Percentiles rank a stretch among this genome's conserved stretches.
These are phyloP conservation scores for Diadema setosum DNA, from an alignment of 35 echinoderm and acorn worm genomes.

Conservation along the genomic window DNA sequence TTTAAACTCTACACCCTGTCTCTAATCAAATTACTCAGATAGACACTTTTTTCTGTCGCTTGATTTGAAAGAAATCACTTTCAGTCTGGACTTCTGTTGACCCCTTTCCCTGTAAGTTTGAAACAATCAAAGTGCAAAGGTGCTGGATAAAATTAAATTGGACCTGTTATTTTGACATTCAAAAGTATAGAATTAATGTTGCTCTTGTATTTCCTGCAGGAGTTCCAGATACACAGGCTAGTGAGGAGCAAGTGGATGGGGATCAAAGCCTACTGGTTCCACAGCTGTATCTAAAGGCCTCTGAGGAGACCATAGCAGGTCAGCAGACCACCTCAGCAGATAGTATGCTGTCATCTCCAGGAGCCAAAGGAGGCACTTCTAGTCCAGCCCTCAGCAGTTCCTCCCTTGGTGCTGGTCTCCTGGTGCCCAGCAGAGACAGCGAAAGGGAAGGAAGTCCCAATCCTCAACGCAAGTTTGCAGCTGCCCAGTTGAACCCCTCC, in stretches of 20 bases:
- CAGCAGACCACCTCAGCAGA: background rate
- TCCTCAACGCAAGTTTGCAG: background rate
- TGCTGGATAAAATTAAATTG: too few relatives aligned
- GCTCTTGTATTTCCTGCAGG: too few relatives aligned
- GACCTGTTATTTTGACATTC: too few relatives aligned
- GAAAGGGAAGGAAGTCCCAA: slow-evolving; percentile 5
- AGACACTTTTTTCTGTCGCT: too few relatives aligned
- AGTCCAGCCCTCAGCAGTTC: background rate
- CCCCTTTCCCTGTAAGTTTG: too few relatives aligned
- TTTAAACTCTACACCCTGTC: too few relatives aligned
- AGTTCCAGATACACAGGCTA: too few relatives aligned
- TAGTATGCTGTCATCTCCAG: background rate
- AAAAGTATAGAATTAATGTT: too few relatives aligned
- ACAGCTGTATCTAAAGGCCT: background rate
- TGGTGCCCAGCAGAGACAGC: background rate
- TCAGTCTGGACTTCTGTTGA: too few relatives aligned
- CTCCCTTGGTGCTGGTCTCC: background rate
- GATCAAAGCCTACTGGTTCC: background rate
- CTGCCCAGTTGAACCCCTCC: background rate
- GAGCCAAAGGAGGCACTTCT: background rate
- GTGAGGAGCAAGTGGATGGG: background rate
- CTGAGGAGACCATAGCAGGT: background rate
- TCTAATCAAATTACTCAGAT: too few relatives aligned
- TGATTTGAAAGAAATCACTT: too few relatives aligned
- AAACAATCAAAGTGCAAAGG: too few relatives aligned